Evolutionary conservation across 2,113 vertebrate species (phyloP).

Genomic region (Catharus fuscescens): DNA sequence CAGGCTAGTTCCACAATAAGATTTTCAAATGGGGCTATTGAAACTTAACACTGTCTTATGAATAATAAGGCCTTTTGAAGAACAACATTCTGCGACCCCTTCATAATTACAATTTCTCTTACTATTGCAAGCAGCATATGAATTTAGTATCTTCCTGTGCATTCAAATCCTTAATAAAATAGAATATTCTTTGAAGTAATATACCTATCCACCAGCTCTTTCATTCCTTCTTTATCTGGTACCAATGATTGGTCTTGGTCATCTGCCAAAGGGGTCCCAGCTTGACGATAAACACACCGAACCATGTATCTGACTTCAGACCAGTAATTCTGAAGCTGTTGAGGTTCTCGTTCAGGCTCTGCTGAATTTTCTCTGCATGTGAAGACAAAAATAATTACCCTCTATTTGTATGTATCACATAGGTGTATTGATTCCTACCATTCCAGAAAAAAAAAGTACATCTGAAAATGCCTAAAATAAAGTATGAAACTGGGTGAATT

Average conservation of each 20-base stretch:
- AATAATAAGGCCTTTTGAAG: background rate
- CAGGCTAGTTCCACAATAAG: background rate
- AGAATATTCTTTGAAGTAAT: background rate
- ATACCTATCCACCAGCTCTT: constrained; percentile 95
- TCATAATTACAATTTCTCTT: background rate
- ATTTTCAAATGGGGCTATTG: background rate
- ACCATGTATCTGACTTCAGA: constrained; percentile 96
- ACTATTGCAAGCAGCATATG: background rate
- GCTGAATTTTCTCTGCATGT: constrained; percentile 86
- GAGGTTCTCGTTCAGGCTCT: constrained; percentile 91
- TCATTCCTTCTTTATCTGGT: constrained; percentile 93
- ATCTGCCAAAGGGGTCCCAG: constrained; percentile 90
- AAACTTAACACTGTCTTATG: background rate
- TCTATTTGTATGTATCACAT: background rate
- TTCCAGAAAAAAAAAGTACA: background rate
- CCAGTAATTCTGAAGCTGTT: constrained; percentile 97
- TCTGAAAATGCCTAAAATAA: background rate
- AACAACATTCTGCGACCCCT: background rate
- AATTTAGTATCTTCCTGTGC: background rate
- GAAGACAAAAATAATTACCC: background rate
- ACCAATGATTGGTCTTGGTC: constrained; percentile 93
- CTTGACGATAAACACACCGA: constrained; percentile 95
- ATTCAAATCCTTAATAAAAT: background rate
- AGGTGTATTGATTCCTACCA: background rate
- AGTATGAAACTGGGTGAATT: background rate